phyloP scores from a whole-genome alignment of 1,140 invertebrate species.

The Ooceraea biroi region DNA sequence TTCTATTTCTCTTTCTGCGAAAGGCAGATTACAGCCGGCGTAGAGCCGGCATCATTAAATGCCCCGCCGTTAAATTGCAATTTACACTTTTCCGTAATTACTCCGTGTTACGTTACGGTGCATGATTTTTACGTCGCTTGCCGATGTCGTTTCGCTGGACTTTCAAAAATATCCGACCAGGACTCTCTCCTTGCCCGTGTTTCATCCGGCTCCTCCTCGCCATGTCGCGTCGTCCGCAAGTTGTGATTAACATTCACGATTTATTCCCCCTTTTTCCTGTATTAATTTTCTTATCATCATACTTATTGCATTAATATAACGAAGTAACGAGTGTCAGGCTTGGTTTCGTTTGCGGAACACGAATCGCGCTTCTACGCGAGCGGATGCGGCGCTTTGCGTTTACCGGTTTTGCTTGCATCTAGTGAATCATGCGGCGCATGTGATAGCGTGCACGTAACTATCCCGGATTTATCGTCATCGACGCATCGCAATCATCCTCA shows the following conservation, averaged over 20 bases:
- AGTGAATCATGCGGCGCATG: constrained; percentile 18
- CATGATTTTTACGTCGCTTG: constrained; percentile 24
- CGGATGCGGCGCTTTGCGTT: neutral
- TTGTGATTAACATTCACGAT: neutral
- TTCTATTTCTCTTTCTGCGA: no score
- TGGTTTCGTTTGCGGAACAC: neutral
- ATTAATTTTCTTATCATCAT: no score
- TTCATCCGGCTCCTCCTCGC: neutral
- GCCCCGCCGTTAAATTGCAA: neutral
- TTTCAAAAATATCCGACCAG: neutral
- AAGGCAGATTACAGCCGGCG: no score
- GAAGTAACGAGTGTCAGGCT: no score
- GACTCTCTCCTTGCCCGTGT: neutral
- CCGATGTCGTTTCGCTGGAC: constrained; percentile 3
- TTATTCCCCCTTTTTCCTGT: no score
- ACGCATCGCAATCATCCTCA: constrained; percentile 21
- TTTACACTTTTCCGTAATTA: constrained; percentile 15
- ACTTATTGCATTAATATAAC: no score
- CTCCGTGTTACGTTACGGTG: neutral
- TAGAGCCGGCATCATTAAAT: constrained; percentile 3
- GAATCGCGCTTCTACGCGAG: neutral
- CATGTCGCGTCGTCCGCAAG: neutral
- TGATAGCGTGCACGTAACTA: constrained; percentile 34
- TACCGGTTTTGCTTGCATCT: neutral
- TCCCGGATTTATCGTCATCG: constrained; percentile 15